phyloP scores from a whole-genome alignment of 2,797 vertebrate species.

The Chaetodon trifasciatus region DNA sequence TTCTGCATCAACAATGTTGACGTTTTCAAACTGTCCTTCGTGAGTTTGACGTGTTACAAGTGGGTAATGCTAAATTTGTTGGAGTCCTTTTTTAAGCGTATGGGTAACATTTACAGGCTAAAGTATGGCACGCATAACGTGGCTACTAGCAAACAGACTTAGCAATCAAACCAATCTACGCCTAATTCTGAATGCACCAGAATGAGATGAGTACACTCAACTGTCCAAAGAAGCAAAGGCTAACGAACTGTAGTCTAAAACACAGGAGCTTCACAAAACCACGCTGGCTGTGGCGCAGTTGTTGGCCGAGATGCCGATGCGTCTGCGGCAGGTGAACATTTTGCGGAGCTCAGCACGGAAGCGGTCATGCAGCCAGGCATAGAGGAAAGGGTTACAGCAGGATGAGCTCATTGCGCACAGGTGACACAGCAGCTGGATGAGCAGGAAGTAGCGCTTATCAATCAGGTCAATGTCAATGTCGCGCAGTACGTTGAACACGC shows the following conservation, averaged over 20 bases:
- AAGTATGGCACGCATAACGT: neutral
- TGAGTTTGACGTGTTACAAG: neutral
- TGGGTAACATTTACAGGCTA: neutral
- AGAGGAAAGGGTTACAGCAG: conserved; percentile 93
- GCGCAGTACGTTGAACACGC: conserved; percentile 91
- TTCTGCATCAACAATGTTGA: neutral
- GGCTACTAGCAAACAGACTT: neutral
- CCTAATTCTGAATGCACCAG: neutral
- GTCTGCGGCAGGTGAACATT: conserved; percentile 87
- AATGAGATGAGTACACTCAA: neutral
- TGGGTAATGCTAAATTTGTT: neutral
- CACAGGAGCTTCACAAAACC: conserved; percentile 81
- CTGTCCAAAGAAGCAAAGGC: neutral
- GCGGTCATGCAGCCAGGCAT: conserved; percentile 92
- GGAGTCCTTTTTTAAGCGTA: neutral
- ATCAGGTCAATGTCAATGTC: conserved; percentile 91
- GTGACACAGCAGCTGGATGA: conserved; percentile 92
- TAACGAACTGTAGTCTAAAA: neutral
- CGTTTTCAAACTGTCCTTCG: neutral
- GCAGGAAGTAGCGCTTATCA: conserved; percentile 90
- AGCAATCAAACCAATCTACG: neutral
- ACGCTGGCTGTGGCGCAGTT: conserved; percentile 86
- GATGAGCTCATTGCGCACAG: conserved; percentile 93
- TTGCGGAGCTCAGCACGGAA: conserved; percentile 89
- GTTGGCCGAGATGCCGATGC: conserved; percentile 85